Evolutionary conservation across 2,888 invertebrate genomes (phyloP).

Genomic region (Pristionchus entomophagus): DNA sequence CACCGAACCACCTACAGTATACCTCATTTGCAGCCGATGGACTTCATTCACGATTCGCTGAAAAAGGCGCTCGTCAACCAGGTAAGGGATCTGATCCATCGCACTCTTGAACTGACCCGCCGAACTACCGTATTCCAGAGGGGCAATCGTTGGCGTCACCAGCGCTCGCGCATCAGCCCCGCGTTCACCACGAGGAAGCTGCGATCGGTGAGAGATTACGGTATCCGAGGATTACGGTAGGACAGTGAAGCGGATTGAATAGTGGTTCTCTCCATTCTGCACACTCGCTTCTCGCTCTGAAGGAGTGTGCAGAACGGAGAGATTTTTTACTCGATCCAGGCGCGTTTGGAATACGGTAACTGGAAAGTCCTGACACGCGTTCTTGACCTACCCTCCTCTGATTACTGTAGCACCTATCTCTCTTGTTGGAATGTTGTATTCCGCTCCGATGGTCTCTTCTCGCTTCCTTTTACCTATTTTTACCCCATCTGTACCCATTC

Average conservation of each 20-base stretch:
- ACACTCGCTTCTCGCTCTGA: no score
- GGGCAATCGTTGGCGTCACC: not conserved
- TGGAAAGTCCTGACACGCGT: not conserved
- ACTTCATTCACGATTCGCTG: slow-evolving; percentile 43
- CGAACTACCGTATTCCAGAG: no score
- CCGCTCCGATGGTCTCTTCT: not conserved
- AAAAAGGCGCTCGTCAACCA: slow-evolving; percentile 39
- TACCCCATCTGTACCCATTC: not conserved
- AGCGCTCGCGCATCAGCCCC: slow-evolving; percentile 5
- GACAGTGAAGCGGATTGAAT: no score
- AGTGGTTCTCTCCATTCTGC: no score
- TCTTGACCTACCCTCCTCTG: not conserved
- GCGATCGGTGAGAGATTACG: slow-evolving; percentile 10
- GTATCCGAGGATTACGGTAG: not conserved
- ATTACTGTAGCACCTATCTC: not conserved
- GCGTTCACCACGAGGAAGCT: slow-evolving; percentile 46
- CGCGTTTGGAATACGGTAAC: not conserved
- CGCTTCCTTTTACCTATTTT: not conserved
- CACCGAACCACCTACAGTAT: not conserved
- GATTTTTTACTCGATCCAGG: no score
- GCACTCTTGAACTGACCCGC: no score
- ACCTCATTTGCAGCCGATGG: slow-evolving; percentile 38
- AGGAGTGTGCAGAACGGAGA: no score
- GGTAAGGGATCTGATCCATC: no score
- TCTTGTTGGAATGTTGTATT: not conserved